These are phyloP conservation scores for Apostichopus leukothele DNA, from an alignment of 53 echinoderm and acorn worm species.

Conservation along the genomic window DNA sequence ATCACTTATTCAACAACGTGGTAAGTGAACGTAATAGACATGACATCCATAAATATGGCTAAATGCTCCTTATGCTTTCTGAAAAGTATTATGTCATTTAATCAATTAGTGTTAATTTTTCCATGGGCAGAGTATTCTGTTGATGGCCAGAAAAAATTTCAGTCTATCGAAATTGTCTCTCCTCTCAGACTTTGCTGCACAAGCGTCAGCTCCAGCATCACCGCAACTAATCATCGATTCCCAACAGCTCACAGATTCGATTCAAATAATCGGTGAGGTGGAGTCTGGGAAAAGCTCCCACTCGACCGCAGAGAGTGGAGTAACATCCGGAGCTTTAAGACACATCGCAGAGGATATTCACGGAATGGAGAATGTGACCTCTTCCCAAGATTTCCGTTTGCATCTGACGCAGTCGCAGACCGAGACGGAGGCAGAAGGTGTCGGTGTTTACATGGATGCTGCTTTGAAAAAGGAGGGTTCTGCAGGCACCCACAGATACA, in stretches of 20 bases:
- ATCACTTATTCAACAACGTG: neutral
- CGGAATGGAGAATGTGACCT: constrained; percentile 7
- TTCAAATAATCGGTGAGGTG: neutral
- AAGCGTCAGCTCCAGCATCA: neutral
- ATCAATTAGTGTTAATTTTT: neutral
- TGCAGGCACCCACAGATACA: neutral
- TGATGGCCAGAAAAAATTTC: neutral
- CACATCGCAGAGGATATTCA: neutral
- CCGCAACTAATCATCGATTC: neutral
- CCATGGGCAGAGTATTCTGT: neutral
- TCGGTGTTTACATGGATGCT: constrained; percentile 32
- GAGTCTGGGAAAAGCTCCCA: constrained; percentile 1
- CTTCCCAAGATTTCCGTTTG: constrained; percentile 58
- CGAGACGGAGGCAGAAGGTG: constrained; percentile 46
- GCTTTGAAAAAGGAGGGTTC: constrained; percentile 3
- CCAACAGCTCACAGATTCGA: neutral
- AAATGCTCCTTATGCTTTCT: neutral
- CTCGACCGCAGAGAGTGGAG: neutral
- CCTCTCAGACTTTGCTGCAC: constrained; percentile 3
- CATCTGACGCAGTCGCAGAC: constrained; percentile 67
- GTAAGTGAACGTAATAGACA: neutral
- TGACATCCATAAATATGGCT: too few relatives aligned
- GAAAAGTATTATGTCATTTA: too few relatives aligned
- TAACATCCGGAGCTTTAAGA: neutral
- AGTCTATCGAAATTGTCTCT: neutral